These are phyloP conservation scores for Oceanites oceanicus DNA, from an alignment of 2,113 vertebrate species.

Conservation along the genomic window DNA sequence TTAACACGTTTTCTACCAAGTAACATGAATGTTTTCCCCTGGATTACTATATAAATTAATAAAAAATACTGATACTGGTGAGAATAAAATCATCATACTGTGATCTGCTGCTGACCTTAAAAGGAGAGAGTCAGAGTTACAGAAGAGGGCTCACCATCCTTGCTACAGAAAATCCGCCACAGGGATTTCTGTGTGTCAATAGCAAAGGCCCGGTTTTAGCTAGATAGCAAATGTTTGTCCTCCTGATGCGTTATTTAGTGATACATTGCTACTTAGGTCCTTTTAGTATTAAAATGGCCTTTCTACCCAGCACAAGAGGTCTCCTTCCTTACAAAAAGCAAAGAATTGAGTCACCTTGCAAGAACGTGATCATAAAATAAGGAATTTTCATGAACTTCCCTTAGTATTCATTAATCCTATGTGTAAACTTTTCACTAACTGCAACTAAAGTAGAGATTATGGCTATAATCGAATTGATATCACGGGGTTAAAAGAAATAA, in stretches of 20 bases:
- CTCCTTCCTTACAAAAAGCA: not conserved
- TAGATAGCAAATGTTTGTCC: not conserved
- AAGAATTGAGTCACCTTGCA: not conserved
- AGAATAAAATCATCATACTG: not conserved
- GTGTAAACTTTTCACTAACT: not conserved
- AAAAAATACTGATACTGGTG: not conserved
- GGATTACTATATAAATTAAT: not conserved
- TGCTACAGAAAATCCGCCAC: not conserved
- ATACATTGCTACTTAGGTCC: not conserved
- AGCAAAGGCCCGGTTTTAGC: not conserved
- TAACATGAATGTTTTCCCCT: not conserved
- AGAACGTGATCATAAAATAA: not conserved
- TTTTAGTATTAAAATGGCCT: not conserved
- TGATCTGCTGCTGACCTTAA: not conserved
- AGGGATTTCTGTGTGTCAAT: not conserved
- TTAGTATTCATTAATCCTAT: not conserved
- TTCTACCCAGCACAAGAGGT: not conserved
- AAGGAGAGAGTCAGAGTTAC: not conserved
- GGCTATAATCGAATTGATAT: not conserved
- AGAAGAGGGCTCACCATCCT: fast-evolving
- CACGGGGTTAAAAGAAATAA: not conserved
- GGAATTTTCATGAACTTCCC: not conserved
- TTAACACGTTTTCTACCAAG: not conserved
- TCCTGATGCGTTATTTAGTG: not conserved
- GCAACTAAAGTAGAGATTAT: not conserved